Evolutionary conservation across 2,888 invertebrate species (phyloP).

Genomic region (Quadroppia sp.): DNA sequence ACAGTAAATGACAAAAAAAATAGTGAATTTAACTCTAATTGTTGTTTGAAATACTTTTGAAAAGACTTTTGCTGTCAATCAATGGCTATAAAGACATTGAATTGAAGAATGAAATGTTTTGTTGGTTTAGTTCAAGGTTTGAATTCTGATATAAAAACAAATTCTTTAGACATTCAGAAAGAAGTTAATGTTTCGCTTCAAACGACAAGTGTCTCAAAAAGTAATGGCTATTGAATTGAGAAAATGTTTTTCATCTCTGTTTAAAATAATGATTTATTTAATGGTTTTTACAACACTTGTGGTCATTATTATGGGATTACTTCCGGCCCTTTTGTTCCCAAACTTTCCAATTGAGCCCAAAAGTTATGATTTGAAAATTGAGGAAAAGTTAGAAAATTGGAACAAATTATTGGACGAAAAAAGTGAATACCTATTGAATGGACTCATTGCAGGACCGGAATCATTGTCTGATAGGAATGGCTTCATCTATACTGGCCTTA

Average conservation of each 20-base stretch:
- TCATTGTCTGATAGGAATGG: conserved; percentile 40
- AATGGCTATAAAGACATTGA: too few species aligned
- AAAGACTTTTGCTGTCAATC: too few species aligned
- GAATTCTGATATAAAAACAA: too few species aligned
- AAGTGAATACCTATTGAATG: conserved; percentile 28
- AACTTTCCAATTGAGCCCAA: conserved; percentile 39
- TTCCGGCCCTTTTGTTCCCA: conserved; percentile 39
- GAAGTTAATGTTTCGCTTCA: too few species aligned
- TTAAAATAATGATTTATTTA: conserved; percentile 22
- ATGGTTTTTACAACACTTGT: conserved; percentile 21
- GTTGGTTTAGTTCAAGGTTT: too few species aligned
- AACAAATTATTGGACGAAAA: conserved; percentile 42
- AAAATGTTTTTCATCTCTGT: conserved; percentile 28
- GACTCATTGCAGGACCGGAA: conserved; percentile 44
- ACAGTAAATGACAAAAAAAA: too few species aligned
- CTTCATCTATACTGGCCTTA: conserved; percentile 44
- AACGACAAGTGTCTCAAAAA: too few species aligned
- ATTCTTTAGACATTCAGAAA: too few species aligned
- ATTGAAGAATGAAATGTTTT: too few species aligned
- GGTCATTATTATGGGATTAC: conserved; percentile 21
- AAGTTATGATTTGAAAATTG: neutral
- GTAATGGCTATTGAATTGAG: conserved; percentile 37
- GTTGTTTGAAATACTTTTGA: too few species aligned
- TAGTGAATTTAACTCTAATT: too few species aligned
- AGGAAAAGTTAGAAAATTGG: conserved; percentile 38